Evolutionary conservation across 2,797 vertebrate species (phyloP), one percentile per base, ranked within the genome.

Genomic region (Xerus rutilus): DNA sequence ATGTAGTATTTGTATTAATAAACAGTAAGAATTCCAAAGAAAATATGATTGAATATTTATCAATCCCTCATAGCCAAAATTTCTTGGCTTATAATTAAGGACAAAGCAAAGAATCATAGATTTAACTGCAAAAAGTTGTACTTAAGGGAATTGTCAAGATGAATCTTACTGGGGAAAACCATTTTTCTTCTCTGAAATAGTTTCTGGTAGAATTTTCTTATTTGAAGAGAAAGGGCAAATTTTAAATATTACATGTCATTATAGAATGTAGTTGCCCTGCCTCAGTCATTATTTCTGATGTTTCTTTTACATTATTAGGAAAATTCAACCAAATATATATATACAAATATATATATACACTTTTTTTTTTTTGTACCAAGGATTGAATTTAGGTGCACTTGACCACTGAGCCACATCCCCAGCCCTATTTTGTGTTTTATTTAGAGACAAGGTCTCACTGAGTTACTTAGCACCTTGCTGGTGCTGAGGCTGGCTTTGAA

Each of bases 241-340:
- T 74, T n/a, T 23, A 90, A 79, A 67, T 52, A 11, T 73, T 91
- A 59, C 9, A 59, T 59, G 21, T 25, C 57, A 59, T 25, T 59
- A 59, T 77, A 39, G 21, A 91, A 93, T 91, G 17, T 39, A 85
- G 21, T 83, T 83, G 32, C 30, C 54, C 17, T 86, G 2, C 47
- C 39, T 70, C 39, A 76, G 1, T 83, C 8, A 69, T 69, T 94
- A 8, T 45, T 25, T 25, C 57, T 78, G 59, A 54, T 82, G 9
- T 11, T 93, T 72, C 92, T 87, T 82, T 10, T 67, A 70, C 13
- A 82, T 76, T 74, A 72, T 62, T 79, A 76, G 54, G 85, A 74
- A 89, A 93, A 65, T 72, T 81, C 35, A 81, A n/a, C 35, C 43
- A 21, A 39, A 39, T 39, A 39, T 39, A 39, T 39, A 39, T 39